Conservation (phyloP, 2,113 vertebrate species). For the Eulemur macaco region DNA sequence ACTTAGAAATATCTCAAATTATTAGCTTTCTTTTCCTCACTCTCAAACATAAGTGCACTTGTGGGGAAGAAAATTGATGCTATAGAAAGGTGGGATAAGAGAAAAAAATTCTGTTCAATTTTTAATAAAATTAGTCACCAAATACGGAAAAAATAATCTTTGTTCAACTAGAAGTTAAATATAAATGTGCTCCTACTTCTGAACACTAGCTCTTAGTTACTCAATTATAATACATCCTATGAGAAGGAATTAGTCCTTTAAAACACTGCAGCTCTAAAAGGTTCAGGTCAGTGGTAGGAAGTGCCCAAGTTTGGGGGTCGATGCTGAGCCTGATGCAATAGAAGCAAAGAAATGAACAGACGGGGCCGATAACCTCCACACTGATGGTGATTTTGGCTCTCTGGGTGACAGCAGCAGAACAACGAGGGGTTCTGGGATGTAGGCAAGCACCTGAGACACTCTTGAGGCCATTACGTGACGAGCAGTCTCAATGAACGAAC, state of each 20-base stretch:
- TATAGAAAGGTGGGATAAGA: neutral
- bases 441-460: neutral
- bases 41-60: neutral
- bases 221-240: neutral
- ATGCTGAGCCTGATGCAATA: neutral
- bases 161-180: conserved; percentile 25
- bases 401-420: neutral
- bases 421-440: neutral
- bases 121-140: neutral
- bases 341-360: neutral
- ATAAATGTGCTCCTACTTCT: neutral
- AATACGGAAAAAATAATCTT: neutral
- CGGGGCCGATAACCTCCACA: neutral
- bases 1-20: neutral
- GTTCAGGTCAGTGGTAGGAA: neutral
- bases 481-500: accelerated
- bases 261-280: neutral
- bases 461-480: neutral
- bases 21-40: neutral
- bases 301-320: neutral
- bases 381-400: neutral
- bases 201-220: neutral
- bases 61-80: neutral
- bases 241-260: neutral
- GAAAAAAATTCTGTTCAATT: neutral